These are phyloP conservation scores for Microvelia longipes DNA, from an alignment of 1,140 invertebrate genomes.

Conservation along the genomic window DNA sequence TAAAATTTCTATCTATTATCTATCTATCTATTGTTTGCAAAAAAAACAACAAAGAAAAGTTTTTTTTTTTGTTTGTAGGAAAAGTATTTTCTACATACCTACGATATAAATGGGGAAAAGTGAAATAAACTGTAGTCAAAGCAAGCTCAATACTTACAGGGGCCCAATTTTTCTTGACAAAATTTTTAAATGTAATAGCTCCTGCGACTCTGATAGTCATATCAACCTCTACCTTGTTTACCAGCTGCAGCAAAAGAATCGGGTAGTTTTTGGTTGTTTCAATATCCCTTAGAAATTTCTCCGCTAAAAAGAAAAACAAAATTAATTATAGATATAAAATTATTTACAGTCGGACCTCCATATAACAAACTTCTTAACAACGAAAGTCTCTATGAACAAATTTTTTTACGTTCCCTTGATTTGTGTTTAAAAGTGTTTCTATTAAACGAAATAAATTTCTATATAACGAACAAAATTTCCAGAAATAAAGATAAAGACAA, in stretches of 20 bases:
- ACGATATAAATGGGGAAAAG: too few relatives aligned
- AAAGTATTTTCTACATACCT: too few relatives aligned
- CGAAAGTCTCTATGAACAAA: background rate
- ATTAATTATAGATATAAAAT: background rate
- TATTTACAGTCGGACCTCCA: background rate
- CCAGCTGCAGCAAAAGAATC: conserved; percentile 63
- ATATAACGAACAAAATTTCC: too few relatives aligned
- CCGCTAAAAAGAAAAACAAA: conserved; percentile 44
- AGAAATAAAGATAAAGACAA: too few relatives aligned
- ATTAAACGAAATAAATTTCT: too few relatives aligned
- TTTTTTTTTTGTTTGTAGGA: too few relatives aligned
- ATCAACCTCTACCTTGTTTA: conserved; percentile 63
- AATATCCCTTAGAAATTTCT: conserved; percentile 79
- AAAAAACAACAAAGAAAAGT: too few relatives aligned
- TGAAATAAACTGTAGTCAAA: too few relatives aligned
- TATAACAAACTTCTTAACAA: background rate
- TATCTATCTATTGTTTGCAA: too few relatives aligned
- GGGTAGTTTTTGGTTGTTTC: conserved; percentile 85
- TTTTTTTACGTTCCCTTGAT: too few relatives aligned
- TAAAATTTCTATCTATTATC: too few relatives aligned
- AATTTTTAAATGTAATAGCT: conserved; percentile 92
- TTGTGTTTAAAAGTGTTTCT: too few relatives aligned
- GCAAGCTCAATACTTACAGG: conserved; percentile 57
- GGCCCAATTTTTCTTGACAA: conserved; percentile 88
- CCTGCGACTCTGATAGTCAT: conserved; percentile 70